These are phyloP conservation scores for Rhinopomastus cyanomelas DNA, from an alignment of 2,113 vertebrate genomes.

Conservation along the genomic window DNA sequence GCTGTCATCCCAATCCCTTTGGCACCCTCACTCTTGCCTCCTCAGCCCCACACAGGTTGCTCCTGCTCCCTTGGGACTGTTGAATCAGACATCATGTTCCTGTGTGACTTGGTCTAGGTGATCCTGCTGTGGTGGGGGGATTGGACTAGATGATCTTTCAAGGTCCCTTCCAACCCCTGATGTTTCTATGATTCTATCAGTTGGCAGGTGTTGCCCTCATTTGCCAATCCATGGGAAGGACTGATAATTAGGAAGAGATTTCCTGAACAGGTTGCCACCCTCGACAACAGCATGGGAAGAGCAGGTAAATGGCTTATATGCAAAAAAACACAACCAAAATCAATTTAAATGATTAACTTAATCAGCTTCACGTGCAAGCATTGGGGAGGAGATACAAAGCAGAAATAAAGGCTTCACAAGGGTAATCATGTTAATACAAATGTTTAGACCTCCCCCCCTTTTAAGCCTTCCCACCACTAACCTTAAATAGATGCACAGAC, in stretches of 20 bases:
- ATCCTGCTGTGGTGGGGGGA: too few species aligned
- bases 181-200: too few species aligned
- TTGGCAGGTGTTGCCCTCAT: background rate
- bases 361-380: background rate
- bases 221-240: background rate
- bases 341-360: background rate
- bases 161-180: too few species aligned
- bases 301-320: background rate
- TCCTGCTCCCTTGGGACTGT: background rate
- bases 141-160: too few species aligned
- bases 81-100: background rate
- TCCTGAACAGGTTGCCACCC: background rate
- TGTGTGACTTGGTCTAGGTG: too few species aligned
- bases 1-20: accelerated
- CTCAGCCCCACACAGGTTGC: accelerated
- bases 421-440: background rate
- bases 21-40: background rate
- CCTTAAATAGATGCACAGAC: background rate
- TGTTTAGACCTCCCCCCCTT: background rate
- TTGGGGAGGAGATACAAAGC: background rate
- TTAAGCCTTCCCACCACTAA: background rate
- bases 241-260: background rate
- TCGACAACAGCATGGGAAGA: background rate
- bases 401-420: background rate
- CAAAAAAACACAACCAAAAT: background rate